Base-by-base conservation (phyloP, 1,140 invertebrate genomes). In the Heliconius nattereri region DNA sequence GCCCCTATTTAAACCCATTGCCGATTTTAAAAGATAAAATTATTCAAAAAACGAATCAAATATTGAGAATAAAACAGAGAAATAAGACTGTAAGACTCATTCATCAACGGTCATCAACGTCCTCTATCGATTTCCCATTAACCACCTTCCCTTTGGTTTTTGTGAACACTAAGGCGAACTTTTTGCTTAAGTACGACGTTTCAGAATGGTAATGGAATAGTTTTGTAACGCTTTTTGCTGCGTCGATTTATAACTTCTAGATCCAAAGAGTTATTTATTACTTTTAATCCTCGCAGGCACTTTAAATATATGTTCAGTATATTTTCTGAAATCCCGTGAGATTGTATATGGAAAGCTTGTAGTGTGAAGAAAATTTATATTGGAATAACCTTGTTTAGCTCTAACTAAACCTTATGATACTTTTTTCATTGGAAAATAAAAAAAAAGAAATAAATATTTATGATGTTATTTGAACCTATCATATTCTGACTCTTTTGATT, bases 51-150 rank as follows among this genome's bases (percentile, higher is more conserved):
- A 57, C 74, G 5, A 75, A 57, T 75, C 74, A 45, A 75, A 66
- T 23, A 11, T 16, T 37, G 23, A 45, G 23, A 66, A 66, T 66
- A 26, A 26, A 23, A 26, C 1, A 66, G 7, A 66, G 23, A 66
- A 66, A 66, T 13, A 7, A 66, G 13, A 45, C 54, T 57, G n/a
- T 60, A 26, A 60, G n/a, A 71, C 45, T 73, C 78, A 83, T 80
- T 83, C 79, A 81, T 84, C 83, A 83, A 76, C 54, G 72, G 70
- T 72, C 75, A 78, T 83, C 78, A 80, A 8, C 80, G 80, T 73
- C 57, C 73, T 3, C 72, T 76, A 87, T 88, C 85, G 87, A 87
- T 87, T 87, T 87, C 81, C 75, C 84, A 87, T 86, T 87, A 87
- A 81, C 79, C 82, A 80, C 82, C 79, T 82, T 83, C 76, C 83